Base-by-base conservation (phyloP, 1,140 invertebrate species). In the Streblospio benedicti region DNA sequence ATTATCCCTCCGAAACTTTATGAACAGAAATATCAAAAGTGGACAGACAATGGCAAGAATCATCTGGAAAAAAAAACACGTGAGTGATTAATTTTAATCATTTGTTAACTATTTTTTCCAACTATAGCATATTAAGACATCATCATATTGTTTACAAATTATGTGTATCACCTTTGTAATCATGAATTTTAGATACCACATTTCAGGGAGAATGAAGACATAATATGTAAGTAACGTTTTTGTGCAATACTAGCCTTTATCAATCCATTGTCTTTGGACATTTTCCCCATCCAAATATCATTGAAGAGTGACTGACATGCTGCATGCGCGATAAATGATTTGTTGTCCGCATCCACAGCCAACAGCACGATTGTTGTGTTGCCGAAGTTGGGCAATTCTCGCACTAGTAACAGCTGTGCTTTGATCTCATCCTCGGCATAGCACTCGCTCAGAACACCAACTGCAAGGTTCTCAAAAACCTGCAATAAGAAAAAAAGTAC, bases 241-340 rank as follows among this genome's bases (percentile, higher is more conserved):
- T n/a, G n/a, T n/a, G 30, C n/a, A 35, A 18, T 28, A 60, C 64
- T 53, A 53, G 75, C 74, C 65, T 56, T 61, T 18, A 64, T 45
- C 23, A 56, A 50, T 2, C 58, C 52, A 35, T 73, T 75, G 23
- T 72, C 67, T 9, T 67, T 57, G 1, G 67, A 59, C 60, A 77
- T 59, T 18, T 68, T 65, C 5, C 74, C 76, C 67, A 70, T 73
- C 76, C 76, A 78, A 20, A 76, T 71, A 27, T 66, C 70, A 60
- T 72, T 75, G 14, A 78, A 66, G 0, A 78, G 64, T 31, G 65
- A 60, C 62, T 78, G 76, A 58, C 75, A 78, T 12, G 73, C 72
- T 1, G 72, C 68, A 44, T 77, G 75, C 5, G 73, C 71, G 18
- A 78, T 70, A 47, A 78, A 76, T 5, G 63, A 61, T 58, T 75